Evolutionary conservation across 2,888 invertebrate genomes (phyloP), one percentile per base, ranked within the genome.

Genomic region (Pristionchus exspectatus): DNA sequence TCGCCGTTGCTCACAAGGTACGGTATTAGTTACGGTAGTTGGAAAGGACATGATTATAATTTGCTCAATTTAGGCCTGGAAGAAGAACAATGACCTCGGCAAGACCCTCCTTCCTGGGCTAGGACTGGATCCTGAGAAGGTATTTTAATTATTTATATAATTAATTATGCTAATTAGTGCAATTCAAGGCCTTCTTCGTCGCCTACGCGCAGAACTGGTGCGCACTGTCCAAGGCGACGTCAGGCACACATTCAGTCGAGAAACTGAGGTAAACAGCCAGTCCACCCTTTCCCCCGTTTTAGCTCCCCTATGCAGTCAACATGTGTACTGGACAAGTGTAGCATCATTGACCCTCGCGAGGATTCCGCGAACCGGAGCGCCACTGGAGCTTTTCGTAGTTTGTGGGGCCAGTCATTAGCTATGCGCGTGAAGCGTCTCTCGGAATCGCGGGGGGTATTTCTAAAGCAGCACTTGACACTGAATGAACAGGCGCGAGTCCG

Each of bases 181-280:
- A 30, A 33, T 27, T 69, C 50, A n/a, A 87, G 87, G 87, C 87
- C 4, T 87, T 87, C 87, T 87, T 87, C 87, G n/a, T 87, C 7
- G 69, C 63, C n/a, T 87, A 87, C 33, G 87, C 87, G 24, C 87
- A 87, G 69, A 87, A 63, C 30, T 87, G 87, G 87, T 87, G 87
- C 27, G 69, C 44, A 14, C 66, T 87, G 1, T 44, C 63, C 7
- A 54, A 66, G 38, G 69, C 63, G 12, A 54, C 38, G 33, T 44
- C 69, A 50, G 87, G 87, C 44, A 44, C 87, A 5, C 87, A 87
- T 69, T 87, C 69, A 14, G 24, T 69, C 14, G 87, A 54, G 56
- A 69, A 69, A 69, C 50, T 87, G 44, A 44, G 87, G 87, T 87
- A 69, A 38, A 33, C 38, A 74, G 30, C 30, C 74, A 33, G 27